Base-by-base conservation (phyloP, 2,888 invertebrate genomes). In the Hirudinaria manillensis region DNA sequence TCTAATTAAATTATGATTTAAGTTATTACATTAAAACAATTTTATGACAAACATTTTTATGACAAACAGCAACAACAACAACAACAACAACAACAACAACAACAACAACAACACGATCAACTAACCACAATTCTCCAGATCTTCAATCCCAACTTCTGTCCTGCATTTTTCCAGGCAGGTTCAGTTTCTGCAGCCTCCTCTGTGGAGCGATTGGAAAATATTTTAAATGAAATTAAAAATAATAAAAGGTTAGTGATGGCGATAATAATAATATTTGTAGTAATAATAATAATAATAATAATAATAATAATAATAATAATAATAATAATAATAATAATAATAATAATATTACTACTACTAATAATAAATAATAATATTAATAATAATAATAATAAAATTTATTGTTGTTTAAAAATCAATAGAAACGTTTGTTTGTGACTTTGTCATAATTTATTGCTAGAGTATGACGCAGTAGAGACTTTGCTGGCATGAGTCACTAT, bases 61-160 rank as follows among this genome's bases (percentile, higher is more conserved):
- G n/a, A n/a, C n/a, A n/a, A n/a, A n/a, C n/a, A n/a, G n/a, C n/a
- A n/a, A n/a, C n/a, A 38, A 6, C 6, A 24, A 56, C 13, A 56
- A 56, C 3, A 56, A 24, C 6, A 27, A 7, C 3, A 21, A 21
- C 16, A 7, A 56, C 19, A 27, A 61, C 19, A 61, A 61, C 10
- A 21, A 7, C 61, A 16, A 21, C 10, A 45, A 61, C 24, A 29
- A 10, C 10, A 56, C n/a, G n/a, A 56, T 10, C 24, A 19, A 81
- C 82, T 78, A 75, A 83, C 84, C 81, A 82, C 83, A 75, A 84
- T 84, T 72, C 84, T 79, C 85, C 85, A 85, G 75, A 85, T 81
- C 76, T 83, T 80, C 16, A 84, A 56, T 0, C 84, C 84, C 2
- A 80, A 78, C 77, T 80, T 79, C 56, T 79, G 65, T 4, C 84